Base-by-base conservation (phyloP, 2,797 vertebrate genomes). In the Nyctibius grandis region DNA sequence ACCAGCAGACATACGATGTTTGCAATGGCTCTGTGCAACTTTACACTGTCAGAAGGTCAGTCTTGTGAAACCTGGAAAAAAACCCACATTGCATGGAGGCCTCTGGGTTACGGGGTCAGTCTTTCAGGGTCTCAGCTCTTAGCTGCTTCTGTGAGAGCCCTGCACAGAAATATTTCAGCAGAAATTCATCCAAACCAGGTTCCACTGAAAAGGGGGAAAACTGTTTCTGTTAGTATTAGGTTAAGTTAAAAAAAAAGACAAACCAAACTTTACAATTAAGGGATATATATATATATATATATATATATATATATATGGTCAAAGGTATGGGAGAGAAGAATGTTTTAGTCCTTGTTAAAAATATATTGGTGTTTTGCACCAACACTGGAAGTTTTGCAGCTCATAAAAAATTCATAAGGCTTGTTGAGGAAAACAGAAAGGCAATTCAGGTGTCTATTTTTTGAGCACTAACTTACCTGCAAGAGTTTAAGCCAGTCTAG, bases 381-480 rank as follows among this genome's bases (percentile, higher is more conserved):
- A 2, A 42, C 61, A 15, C 36, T 64, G 81, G 44, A 96, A 87
- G 67, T 91, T 91, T 74, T 91, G 81, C 54, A 76, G 74, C 88
- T 91, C 78, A 95, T 96, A 91, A 95, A 92, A 92, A 63, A 92
- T 79, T 87, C 88, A 94, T 93, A 25, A 87, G 34, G 11, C 67
- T 79, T 63, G 36, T 38, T 93, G 91, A 85, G 56, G 64, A 91
- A 88, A 96, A 83, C 69, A 92, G 92, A 67, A 95, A 91, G 75
- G 84, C 93, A 93, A 89, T 93, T 87, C 67, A 86, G 67, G 88
- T 91, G 85, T 79, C 85, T 85, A 5, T 59, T 72, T 91, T 76
- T 76, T 75, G 88, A 87, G 51, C 38, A 79, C 44, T 82, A 84
- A 93, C n/a, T 33, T 85, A 60, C 64, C 85, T 88, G 68, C 60